Conservation (phyloP, 2,113 vertebrate species). For the Psittacula cyanocephala region DNA sequence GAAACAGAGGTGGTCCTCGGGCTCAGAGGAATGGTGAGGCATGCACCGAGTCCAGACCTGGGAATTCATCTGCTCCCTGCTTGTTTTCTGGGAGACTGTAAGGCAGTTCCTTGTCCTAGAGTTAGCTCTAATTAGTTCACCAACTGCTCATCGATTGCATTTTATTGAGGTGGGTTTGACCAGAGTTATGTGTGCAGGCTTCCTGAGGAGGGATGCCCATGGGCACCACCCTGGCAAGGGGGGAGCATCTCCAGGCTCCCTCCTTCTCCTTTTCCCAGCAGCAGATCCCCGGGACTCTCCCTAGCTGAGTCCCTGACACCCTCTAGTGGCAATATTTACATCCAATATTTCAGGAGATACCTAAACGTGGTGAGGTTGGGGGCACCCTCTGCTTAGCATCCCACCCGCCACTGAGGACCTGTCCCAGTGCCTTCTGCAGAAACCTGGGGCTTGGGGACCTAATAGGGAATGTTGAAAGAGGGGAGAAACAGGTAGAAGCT, state of each 20-base stretch:
- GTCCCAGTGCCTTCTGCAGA: not conserved
- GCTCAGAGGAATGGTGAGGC: not conserved
- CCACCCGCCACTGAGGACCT: not conserved
- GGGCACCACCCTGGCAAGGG: not conserved
- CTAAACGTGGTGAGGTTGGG: not conserved
- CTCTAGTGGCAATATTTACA: slow-evolving; percentile 48
- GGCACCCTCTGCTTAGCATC: not conserved
- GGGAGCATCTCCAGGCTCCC: not conserved
- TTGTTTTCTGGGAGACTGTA: not conserved
- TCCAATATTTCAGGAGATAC: not conserved
- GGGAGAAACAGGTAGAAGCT: not conserved
- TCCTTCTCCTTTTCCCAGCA: not conserved
- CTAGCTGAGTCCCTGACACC: slow-evolving; percentile 25
- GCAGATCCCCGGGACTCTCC: not conserved
- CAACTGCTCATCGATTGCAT: fast-evolving
- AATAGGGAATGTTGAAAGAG: not conserved
- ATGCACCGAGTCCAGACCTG: not conserved
- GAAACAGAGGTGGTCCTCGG: not conserved
- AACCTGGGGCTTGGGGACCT: not conserved
- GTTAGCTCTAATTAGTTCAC: not conserved
- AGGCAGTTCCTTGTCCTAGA: not conserved
- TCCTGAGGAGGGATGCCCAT: not conserved
- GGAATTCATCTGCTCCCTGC: not conserved
- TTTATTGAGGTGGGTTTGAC: not conserved
- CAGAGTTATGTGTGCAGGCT: not conserved